Conservation (phyloP, 2,113 vertebrate genomes). For the Triplophysa dalaica region DNA sequence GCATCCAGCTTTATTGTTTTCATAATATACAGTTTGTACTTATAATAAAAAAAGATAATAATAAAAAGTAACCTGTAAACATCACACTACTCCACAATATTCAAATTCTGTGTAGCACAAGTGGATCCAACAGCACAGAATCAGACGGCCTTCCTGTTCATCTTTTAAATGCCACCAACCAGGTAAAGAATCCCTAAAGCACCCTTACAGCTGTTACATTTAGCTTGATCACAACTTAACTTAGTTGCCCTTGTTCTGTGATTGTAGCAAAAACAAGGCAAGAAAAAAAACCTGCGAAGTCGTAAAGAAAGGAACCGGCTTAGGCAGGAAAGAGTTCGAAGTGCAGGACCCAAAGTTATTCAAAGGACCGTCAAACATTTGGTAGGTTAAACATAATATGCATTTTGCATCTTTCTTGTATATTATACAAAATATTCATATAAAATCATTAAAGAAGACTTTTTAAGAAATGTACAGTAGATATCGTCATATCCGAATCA, state of each 20-base stretch:
- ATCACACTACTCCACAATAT: not conserved
- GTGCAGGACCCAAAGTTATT: conserved; percentile 20
- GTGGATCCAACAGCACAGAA: conserved; percentile 86
- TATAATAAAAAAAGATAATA: not conserved
- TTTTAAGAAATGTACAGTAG: no score
- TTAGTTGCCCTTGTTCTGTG: not conserved
- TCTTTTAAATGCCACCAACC: conserved; percentile 56
- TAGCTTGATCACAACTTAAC: not conserved
- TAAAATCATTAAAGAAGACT: no score
- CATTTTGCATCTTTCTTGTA: not conserved
- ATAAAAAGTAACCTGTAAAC: not conserved
- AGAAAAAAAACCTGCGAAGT: conserved; percentile 73
- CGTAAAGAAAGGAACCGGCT: conserved; percentile 74
- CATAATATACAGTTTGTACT: not conserved
- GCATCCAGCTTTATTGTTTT: not conserved
- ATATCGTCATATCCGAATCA: not conserved
- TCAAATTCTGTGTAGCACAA: conserved; percentile 73
- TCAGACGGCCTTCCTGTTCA: conserved; percentile 78
- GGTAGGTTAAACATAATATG: conserved; percentile 42
- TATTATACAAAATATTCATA: no score
- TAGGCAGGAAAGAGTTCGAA: conserved; percentile 44
- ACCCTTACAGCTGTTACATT: not conserved
- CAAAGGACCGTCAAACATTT: conserved; percentile 41
- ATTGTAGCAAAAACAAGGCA: conserved; percentile 54
- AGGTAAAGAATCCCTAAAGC: conserved; percentile 45